Conservation (phyloP, 2,888 invertebrate species). For the Abrostola tripartita region DNA sequence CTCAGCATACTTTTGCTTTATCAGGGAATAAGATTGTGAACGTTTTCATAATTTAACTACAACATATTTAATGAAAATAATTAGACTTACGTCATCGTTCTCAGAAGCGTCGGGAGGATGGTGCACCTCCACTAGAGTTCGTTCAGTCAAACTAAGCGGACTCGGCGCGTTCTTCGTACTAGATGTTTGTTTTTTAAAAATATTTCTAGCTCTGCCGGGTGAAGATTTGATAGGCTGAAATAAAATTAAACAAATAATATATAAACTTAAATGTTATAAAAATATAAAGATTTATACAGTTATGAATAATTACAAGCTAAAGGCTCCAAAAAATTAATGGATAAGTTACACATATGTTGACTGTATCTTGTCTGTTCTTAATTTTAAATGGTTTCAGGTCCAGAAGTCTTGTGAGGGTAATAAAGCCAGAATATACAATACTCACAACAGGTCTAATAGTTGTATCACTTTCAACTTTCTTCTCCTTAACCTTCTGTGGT, state of each 20-base stretch:
- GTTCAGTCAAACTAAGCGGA: constrained; percentile 80
- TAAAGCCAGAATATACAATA: constrained; percentile 16
- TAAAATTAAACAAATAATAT: background rate
- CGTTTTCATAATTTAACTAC: too few relatives aligned
- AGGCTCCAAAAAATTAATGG: too few relatives aligned
- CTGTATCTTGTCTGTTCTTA: too few relatives aligned
- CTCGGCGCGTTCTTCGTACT: constrained; percentile 69
- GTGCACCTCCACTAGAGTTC: constrained; percentile 77
- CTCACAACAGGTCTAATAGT: constrained; percentile 83
- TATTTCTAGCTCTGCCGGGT: constrained; percentile 79
- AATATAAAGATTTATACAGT: too few relatives aligned
- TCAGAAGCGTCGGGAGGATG: constrained; percentile 63
- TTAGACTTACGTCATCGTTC: constrained; percentile 76
- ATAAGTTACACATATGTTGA: too few relatives aligned
- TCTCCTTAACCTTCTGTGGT: constrained; percentile 77
- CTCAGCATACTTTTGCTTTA: too few relatives aligned
- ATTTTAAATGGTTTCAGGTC: too few relatives aligned
- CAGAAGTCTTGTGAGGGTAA: background rate
- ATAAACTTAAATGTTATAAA: background rate
- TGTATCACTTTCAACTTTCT: constrained; percentile 71
- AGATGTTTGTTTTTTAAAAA: constrained; percentile 85
- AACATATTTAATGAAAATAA: too few relatives aligned
- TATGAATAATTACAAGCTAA: too few relatives aligned
- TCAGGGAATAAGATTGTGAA: too few relatives aligned
- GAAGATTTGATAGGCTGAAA: constrained; percentile 81